Base-by-base conservation (phyloP, 2,113 vertebrate species). In the Poeciliopsis turrubarensis region DNA sequence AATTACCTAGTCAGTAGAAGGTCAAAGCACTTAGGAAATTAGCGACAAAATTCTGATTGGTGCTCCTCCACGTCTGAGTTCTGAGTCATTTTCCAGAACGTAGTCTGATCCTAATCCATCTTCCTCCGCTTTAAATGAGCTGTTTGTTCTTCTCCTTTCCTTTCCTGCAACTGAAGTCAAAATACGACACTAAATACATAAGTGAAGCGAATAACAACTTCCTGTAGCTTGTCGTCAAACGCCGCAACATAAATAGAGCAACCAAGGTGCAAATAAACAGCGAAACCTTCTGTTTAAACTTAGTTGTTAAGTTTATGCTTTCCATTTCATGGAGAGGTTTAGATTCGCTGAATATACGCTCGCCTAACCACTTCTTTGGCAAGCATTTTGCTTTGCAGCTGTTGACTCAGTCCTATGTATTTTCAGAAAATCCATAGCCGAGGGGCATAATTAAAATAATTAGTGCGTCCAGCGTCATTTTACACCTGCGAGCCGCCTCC, bases 81-180 rank as follows among this genome's bases (percentile, higher is more conserved):
- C 4, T 13, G 39, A 41, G 39, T 41, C 39, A 41, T 41, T 15
- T 41, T 15, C 39, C 39, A 41, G 5, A 47, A 19, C 19, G 17
- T 19, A 47, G 17, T 47, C 44, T 19, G 17, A 47, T 5, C 44
- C 17, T 6, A 47, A 47, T 47, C 44, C 5, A 17, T 47, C 5
- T 47, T 19, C 4, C 17, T 47, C 5, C 5, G 5, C 19, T 47
- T 47, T 2, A 47, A 47, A 19, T 47, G 0, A 51, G 17, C 22
- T 65, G 37, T 31, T 34, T 47, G 63, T 31, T 72, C 30, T 57
- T 60, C 47, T 67, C n/a, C 44, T 65, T n/a, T 15, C 69, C 44
- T 51, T n/a, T 15, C 69, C 44, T 51, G 17, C 71, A 51, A 26
- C 30, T 71, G 61, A 60, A 3, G 17, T 29, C 51, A 65, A 70